Percentiles rank a stretch among this genome's conserved stretches.
These are phyloP conservation scores for Caenorhabditis virilis DNA, from an alignment of 2,888 invertebrate species.

Conservation along the genomic window DNA sequence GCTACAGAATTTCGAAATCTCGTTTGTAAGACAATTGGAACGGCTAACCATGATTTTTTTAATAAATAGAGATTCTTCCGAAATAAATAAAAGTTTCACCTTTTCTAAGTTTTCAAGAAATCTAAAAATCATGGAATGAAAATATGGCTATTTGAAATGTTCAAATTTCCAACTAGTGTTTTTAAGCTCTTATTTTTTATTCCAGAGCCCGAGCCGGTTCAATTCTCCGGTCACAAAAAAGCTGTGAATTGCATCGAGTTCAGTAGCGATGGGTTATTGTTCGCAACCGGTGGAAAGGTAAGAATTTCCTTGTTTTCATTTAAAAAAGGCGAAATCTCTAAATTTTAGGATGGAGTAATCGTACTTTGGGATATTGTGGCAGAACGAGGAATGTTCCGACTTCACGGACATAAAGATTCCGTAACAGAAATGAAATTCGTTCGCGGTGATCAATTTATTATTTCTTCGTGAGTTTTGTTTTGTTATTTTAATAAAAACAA, in stretches of 20 bases:
- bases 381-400: conserved; percentile 84
- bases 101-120: too few species aligned
- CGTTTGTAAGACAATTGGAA: too few species aligned
- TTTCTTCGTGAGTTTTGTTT: conserved; percentile 69
- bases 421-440: conserved; percentile 77
- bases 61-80: too few species aligned
- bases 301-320: too few species aligned
- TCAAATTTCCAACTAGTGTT: too few species aligned
- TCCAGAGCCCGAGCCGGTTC: conserved; percentile 74
- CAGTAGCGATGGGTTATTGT: conserved; percentile 81
- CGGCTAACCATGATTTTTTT: too few species aligned
- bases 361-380: conserved; percentile 92
- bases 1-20: too few species aligned
- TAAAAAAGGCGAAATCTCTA: neutral
- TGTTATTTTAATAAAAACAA: neutral
- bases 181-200: too few species aligned
- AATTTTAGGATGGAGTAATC: conserved; percentile 81
- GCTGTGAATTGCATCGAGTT: conserved; percentile 83
- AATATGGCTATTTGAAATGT: too few species aligned
- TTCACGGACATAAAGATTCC: conserved; percentile 88
- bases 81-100: too few species aligned
- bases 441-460: conserved; percentile 68
- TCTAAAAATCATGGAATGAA: too few species aligned
- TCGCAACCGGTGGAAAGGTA: conserved; percentile 87
- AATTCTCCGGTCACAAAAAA: conserved; percentile 83